Conservation (phyloP, 2,888 invertebrate species). For the Drosophila leonis region DNA sequence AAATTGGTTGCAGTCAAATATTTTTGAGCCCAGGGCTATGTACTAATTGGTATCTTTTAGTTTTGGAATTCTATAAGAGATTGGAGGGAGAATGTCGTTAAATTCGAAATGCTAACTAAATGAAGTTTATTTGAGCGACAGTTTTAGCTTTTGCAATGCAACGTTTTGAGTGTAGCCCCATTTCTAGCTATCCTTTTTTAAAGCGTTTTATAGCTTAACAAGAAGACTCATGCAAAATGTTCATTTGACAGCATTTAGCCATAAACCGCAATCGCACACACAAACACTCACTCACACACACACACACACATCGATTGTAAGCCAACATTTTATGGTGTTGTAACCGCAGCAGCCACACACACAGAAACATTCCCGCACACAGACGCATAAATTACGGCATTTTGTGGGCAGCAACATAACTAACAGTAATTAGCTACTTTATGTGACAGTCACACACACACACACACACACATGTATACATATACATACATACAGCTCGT, state of each 20-base stretch:
- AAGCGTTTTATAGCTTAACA: not conserved
- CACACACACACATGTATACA: conserved; percentile 11
- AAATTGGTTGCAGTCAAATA: conserved; percentile 49
- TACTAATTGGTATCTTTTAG: conserved; percentile 36
- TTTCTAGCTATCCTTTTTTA: conserved; percentile 4
- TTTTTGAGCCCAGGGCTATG: conserved; percentile 12
- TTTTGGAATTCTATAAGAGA: not conserved
- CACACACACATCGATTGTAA: conserved; percentile 9
- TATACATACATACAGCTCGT: conserved; percentile 9
- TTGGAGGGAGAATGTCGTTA: not conserved
- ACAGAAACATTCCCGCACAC: conserved; percentile 35
- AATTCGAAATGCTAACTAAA: conserved; percentile 46
- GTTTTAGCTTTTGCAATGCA: conserved; percentile 31
- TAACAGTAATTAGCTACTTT: conserved; percentile 79
- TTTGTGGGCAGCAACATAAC: conserved; percentile 77
- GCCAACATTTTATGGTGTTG: conserved; percentile 50
- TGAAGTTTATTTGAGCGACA: conserved; percentile 50
- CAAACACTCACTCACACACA: conserved; percentile 16
- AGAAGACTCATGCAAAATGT: conserved; percentile 42
- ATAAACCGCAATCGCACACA: conserved; percentile 17
- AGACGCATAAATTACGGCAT: conserved; percentile 66
- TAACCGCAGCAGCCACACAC: conserved; percentile 44
- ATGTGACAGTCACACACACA: conserved; percentile 61
- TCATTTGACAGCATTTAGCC: conserved; percentile 56
- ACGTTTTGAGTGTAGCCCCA: conserved; percentile 4